These are phyloP conservation scores for Pedicia rivosa DNA, from an alignment of 2,888 invertebrate species.

Conservation along the genomic window DNA sequence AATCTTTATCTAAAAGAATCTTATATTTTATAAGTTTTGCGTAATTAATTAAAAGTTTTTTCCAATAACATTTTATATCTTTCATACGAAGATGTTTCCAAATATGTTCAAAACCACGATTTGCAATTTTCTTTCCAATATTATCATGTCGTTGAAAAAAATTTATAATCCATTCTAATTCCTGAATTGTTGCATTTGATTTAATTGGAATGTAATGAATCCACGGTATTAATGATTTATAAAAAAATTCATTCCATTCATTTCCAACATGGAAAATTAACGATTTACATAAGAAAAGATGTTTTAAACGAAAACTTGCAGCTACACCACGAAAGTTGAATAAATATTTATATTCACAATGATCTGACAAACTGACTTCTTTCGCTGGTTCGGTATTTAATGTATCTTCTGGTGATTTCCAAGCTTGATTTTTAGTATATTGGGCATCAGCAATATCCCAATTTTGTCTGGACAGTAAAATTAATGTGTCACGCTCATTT, in stretches of 20 bases:
- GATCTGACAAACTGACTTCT: constrained; percentile 79
- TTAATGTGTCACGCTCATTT: constrained; percentile 72
- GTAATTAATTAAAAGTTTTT: constrained; percentile 55
- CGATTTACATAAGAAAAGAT: constrained; percentile 83
- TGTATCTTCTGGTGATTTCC: constrained; percentile 93
- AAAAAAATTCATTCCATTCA: constrained; percentile 93
- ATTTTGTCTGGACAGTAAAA: constrained; percentile 58
- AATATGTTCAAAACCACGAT: constrained; percentile 67
- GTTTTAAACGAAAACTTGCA: constrained; percentile 93
- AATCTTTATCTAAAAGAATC: constrained; percentile 38
- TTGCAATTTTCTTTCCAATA: constrained; percentile 60
- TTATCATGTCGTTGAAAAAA: constrained; percentile 65
- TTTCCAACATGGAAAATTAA: constrained; percentile 87
- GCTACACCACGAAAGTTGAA: constrained; percentile 96
- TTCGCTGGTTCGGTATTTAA: constrained; percentile 64
- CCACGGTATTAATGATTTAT: constrained; percentile 81
- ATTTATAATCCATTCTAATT: constrained; percentile 52
- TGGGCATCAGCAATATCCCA: constrained; percentile 76
- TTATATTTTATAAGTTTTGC: constrained; percentile 53
- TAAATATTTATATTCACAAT: constrained; percentile 84
- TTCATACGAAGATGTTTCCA: constrained; percentile 67
- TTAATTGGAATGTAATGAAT: constrained; percentile 84
- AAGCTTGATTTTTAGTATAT: constrained; percentile 97
- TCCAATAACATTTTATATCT: constrained; percentile 82
- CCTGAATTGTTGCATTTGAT: constrained; percentile 44